These are phyloP conservation scores for Drosophila persimilis DNA, from an alignment of 1,140 invertebrate genomes.

Conservation along the genomic window DNA sequence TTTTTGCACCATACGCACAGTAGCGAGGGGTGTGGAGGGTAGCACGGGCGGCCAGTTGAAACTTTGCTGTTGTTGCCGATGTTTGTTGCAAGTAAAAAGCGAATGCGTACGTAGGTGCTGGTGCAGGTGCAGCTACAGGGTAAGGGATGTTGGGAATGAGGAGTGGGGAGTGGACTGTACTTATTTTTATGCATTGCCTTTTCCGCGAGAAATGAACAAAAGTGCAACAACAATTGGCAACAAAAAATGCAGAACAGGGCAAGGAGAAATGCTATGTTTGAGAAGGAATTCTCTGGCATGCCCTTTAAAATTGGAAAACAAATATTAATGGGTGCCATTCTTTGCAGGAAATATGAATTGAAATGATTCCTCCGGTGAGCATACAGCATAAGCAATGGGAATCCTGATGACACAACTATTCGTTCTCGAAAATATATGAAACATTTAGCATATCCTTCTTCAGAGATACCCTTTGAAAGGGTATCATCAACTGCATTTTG, in stretches of 20 bases:
- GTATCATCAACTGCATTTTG: slow-evolving; percentile 5
- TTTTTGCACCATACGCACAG: slow-evolving; percentile 24
- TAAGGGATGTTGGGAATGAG: not conserved
- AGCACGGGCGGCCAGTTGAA: slow-evolving; percentile 14
- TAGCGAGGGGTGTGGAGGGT: not conserved
- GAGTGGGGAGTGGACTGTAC: slow-evolving; percentile 13
- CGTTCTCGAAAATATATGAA: too few species aligned
- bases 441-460: too few species aligned
- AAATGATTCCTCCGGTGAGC: too few species aligned
- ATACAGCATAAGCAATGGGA: not conserved
- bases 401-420: too few species aligned
- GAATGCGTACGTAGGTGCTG: slow-evolving; percentile 30
- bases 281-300: not conserved
- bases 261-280: not conserved
- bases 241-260: slow-evolving; percentile 19
- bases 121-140: not conserved
- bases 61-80: slow-evolving; percentile 26
- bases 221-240: slow-evolving; percentile 47
- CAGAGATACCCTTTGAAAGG: not conserved
- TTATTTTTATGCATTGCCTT: slow-evolving; percentile 55
- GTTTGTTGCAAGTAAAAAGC: slow-evolving; percentile 52
- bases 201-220: slow-evolving; percentile 44
- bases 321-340: too few species aligned
- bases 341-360: too few species aligned
- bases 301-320: not conserved